Evolutionary conservation across 2,888 invertebrate species (phyloP).

Genomic region (Plutella xylostella): DNA sequence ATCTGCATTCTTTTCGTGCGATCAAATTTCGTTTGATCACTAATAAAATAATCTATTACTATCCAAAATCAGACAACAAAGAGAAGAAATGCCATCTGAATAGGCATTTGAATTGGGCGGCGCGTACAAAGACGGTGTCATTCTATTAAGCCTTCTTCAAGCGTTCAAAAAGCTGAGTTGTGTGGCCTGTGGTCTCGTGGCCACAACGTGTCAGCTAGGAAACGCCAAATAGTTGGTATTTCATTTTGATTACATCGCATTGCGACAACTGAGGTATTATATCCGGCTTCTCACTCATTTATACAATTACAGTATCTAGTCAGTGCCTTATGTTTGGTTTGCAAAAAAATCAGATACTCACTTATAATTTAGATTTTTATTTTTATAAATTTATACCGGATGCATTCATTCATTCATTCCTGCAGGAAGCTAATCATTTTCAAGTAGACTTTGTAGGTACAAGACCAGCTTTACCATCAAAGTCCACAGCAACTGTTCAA

Average conservation of each 20-base stretch:
- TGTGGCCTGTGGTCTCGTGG: constrained; percentile 65
- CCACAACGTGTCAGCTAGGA: constrained; percentile 38
- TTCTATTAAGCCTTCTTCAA: constrained; percentile 68
- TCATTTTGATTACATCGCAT: not conserved
- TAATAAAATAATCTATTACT: constrained; percentile 68
- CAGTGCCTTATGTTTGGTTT: too few species aligned
- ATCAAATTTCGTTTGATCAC: constrained; percentile 54
- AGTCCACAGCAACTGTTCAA: constrained; percentile 52
- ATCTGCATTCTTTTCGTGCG: constrained; percentile 42
- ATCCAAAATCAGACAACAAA: constrained; percentile 67
- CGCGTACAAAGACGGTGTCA: constrained; percentile 66
- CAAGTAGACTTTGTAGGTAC: too few species aligned
- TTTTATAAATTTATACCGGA: too few species aligned
- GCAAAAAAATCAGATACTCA: too few species aligned
- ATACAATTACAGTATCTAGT: too few species aligned
- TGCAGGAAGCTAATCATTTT: too few species aligned
- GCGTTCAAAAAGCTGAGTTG: constrained; percentile 43
- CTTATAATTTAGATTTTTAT: too few species aligned
- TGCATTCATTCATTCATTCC: too few species aligned
- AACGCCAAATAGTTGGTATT: not conserved
- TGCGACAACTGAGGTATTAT: too few species aligned
- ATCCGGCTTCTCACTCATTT: too few species aligned
- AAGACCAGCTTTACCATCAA: too few species aligned
- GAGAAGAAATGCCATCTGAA: constrained; percentile 68
- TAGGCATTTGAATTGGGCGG: constrained; percentile 70